Percentiles rank a stretch among this genome's conserved stretches.
Conservation (phyloP, 37 sponge, comb jelly and placozoan genomes). For the Geodia barretti region DNA sequence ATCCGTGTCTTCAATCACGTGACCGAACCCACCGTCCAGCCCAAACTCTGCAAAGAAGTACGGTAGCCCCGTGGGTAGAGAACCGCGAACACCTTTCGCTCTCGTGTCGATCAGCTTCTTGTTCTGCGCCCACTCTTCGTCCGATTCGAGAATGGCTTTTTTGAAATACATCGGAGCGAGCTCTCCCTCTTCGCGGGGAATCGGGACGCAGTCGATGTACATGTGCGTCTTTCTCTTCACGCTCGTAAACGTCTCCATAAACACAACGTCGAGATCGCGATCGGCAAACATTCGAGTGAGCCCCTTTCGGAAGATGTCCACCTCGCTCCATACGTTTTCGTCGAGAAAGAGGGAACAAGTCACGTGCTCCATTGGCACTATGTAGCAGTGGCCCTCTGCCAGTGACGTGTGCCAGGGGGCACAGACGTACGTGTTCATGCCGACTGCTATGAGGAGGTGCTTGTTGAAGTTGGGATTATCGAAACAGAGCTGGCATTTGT, state of each 20-base stretch:
- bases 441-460: conserved; percentile 77
- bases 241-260: conserved; percentile 67
- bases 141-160: conserved; percentile 94
- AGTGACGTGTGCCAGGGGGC: conserved; percentile 80
- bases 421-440: conserved; percentile 72
- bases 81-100: conserved; percentile 65
- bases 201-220: conserved; percentile 90
- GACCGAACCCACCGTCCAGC: conserved; percentile 86
- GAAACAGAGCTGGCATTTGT: conserved; percentile 73
- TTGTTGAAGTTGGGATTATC: conserved; percentile 54
- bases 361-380: conserved; percentile 77
- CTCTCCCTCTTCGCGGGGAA: conserved; percentile 75
- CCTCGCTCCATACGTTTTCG: conserved; percentile 91
- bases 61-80: conserved; percentile 84
- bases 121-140: conserved; percentile 93
- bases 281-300: conserved; percentile 81
- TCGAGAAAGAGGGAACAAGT: conserved; percentile 62
- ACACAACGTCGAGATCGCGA: conserved; percentile 69
- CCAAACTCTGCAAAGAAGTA: conserved; percentile 95
- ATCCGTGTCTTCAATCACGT: conserved; percentile 85
- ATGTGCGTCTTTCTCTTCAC: conserved; percentile 67
- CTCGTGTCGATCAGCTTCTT: conserved; percentile 90
- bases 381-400: conserved; percentile 76
- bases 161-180: conserved; percentile 93
- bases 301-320: conserved; percentile 69